Evolutionary conservation across 2,888 invertebrate species (phyloP).

Genomic region (Parthenolecanium corni): DNA sequence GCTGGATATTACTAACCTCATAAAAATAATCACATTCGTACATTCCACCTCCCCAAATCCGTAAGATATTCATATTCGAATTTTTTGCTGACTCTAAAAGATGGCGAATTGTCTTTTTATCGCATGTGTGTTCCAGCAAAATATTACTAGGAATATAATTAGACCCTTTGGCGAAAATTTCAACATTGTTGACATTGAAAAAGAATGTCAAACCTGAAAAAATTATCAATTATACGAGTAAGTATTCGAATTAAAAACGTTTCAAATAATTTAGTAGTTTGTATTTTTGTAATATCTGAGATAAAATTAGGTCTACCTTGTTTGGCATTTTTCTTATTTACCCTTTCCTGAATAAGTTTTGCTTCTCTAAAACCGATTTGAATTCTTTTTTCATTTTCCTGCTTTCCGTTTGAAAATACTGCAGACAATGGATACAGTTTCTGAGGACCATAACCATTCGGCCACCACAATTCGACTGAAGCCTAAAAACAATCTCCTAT

Average conservation of each 20-base stretch:
- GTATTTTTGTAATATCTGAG: too few species aligned
- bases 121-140: slow-evolving; percentile 60
- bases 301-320: slow-evolving; percentile 25
- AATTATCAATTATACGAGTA: background rate
- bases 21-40: slow-evolving; percentile 90
- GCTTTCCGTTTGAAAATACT: slow-evolving; percentile 41
- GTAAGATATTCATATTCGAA: slow-evolving; percentile 79
- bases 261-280: too few species aligned
- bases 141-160: slow-evolving; percentile 86
- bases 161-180: slow-evolving; percentile 89
- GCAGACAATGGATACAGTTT: slow-evolving; percentile 58
- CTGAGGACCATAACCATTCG: slow-evolving; percentile 79
- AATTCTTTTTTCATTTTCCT: slow-evolving; percentile 43
- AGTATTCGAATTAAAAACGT: background rate
- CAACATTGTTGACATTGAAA: slow-evolving; percentile 70
- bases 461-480: slow-evolving; percentile 74
- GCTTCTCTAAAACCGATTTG: slow-evolving; percentile 76
- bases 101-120: slow-evolving; percentile 46
- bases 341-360: slow-evolving; percentile 62
- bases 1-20: slow-evolving; percentile 41
- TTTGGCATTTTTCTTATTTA: slow-evolving; percentile 36
- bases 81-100: slow-evolving; percentile 58
- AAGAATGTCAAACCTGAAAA: slow-evolving; percentile 62
- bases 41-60: slow-evolving; percentile 97
- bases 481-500: slow-evolving; percentile 37